Conservation (phyloP, 2,888 invertebrate species). For the Aproaerema taeniolella region DNA sequence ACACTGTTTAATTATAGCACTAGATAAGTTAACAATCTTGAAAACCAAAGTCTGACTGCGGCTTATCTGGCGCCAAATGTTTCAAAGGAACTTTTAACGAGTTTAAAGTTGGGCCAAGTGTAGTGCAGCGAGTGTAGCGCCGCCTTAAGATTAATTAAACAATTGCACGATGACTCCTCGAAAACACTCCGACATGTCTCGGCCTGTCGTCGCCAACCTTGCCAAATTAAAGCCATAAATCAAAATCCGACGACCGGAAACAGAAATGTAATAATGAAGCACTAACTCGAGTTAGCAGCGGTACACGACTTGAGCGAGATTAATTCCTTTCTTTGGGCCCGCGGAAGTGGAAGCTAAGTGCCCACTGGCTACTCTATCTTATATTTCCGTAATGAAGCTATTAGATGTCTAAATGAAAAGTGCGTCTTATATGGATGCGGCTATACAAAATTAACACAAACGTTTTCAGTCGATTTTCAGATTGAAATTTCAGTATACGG, state of each 20-base stretch:
- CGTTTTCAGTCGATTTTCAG: too few relatives aligned
- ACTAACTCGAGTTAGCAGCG: conserved; percentile 45
- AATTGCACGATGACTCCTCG: conserved; percentile 75
- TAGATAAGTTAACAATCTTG: conserved; percentile 72
- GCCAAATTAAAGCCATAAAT: conserved; percentile 76
- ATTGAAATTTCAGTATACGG: too few relatives aligned
- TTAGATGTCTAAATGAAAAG: too few relatives aligned
- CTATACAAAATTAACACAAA: too few relatives aligned
- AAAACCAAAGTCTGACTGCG: conserved; percentile 67
- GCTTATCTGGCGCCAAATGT: conserved; percentile 77
- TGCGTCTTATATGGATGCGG: too few relatives aligned
- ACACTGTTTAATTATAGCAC: conserved; percentile 69
- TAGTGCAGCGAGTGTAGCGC: conserved; percentile 55
- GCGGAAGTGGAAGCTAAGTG: conserved; percentile 22
- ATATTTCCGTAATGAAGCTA: conserved; percentile 5
- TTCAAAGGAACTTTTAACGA: conserved; percentile 76
- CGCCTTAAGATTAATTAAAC: conserved; percentile 75
- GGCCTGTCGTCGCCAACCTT: conserved; percentile 74
- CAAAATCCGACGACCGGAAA: conserved; percentile 69
- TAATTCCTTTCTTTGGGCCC: conserved; percentile 45
- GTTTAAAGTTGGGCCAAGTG: conserved; percentile 74
- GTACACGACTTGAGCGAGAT: conserved; percentile 38
- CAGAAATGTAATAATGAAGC: conserved; percentile 69
- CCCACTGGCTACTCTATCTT: conserved; percentile 6
- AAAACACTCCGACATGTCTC: conserved; percentile 77